Conservation (phyloP, 1,140 invertebrate genomes). For the Habropoda laboriosa region DNA sequence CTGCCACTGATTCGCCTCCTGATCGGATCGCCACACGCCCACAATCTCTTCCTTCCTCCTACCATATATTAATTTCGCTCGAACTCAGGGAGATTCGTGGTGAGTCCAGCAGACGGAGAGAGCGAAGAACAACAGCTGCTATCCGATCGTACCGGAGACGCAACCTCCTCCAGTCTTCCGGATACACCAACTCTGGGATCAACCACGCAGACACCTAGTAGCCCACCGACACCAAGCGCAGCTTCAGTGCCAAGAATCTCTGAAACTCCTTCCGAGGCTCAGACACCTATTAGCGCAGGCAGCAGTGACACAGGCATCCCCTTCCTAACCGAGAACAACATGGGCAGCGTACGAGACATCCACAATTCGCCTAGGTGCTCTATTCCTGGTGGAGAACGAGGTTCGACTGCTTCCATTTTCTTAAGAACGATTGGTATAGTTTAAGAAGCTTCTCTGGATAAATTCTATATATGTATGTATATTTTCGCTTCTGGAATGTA, state of each 20-base stretch:
- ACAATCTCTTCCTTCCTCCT: slow-evolving; percentile 40
- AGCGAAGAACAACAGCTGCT: slow-evolving; percentile 68
- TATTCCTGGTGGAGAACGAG: slow-evolving; percentile 78
- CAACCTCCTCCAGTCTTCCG: slow-evolving; percentile 58
- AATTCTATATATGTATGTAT: neutral
- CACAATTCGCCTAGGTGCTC: slow-evolving; percentile 75
- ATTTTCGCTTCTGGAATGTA: neutral
- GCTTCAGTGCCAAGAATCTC: slow-evolving; percentile 76
- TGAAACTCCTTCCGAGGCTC: slow-evolving; percentile 76
- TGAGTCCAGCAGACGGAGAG: slow-evolving; percentile 79
- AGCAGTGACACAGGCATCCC: slow-evolving; percentile 83
- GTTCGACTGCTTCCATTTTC: slow-evolving; percentile 53
- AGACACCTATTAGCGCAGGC: slow-evolving; percentile 84
- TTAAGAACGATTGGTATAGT: neutral
- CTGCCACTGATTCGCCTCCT: neutral
- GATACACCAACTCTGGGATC: slow-evolving; percentile 64
- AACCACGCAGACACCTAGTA: slow-evolving; percentile 68
- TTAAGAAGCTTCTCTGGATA: neutral
- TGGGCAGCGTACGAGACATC: slow-evolving; percentile 66
- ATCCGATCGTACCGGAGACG: slow-evolving; percentile 46
- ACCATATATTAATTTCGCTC: slow-evolving; percentile 62
- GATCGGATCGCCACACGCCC: neutral
- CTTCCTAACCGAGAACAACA: slow-evolving; percentile 67
- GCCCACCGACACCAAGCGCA: slow-evolving; percentile 69
- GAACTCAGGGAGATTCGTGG: slow-evolving; percentile 80